Evolutionary conservation across 2,888 invertebrate species (phyloP).

Genomic region (Odontothrips loti): DNA sequence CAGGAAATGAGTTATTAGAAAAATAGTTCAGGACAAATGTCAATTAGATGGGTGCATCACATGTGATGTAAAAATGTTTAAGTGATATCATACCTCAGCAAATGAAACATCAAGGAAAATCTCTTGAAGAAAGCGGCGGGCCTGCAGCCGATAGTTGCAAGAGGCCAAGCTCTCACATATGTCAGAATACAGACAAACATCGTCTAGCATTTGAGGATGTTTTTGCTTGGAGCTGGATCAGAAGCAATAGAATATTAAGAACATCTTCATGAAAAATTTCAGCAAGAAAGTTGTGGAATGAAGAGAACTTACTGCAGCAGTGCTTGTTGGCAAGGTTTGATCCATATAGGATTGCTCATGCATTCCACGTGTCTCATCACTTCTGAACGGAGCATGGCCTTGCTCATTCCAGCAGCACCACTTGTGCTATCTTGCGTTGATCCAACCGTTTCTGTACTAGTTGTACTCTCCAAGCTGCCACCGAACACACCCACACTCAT

Average conservation of each 20-base stretch:
- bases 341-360: constrained; percentile 72
- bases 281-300: background rate
- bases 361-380: constrained; percentile 69
- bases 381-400: constrained; percentile 51
- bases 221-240: constrained; percentile 51
- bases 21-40: constrained; percentile 16
- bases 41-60: constrained; percentile 8
- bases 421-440: background rate
- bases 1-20: constrained; percentile 30
- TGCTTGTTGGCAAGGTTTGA: constrained; percentile 75
- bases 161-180: constrained; percentile 73
- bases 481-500: background rate
- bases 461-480: background rate
- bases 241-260: constrained; percentile 31
- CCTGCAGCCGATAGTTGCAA: constrained; percentile 74
- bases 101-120: constrained; percentile 82
- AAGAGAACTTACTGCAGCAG: constrained; percentile 55
- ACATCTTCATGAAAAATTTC: constrained; percentile 19
- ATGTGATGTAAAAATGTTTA: constrained; percentile 29
- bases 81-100: constrained; percentile 50
- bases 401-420: background rate
- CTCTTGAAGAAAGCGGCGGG: constrained; percentile 87
- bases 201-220: constrained; percentile 57
- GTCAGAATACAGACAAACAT: constrained; percentile 89
- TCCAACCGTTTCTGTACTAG: background rate